These are phyloP conservation scores for Monopis laevigella DNA, from an alignment of 2,888 invertebrate species.

Conservation along the genomic window DNA sequence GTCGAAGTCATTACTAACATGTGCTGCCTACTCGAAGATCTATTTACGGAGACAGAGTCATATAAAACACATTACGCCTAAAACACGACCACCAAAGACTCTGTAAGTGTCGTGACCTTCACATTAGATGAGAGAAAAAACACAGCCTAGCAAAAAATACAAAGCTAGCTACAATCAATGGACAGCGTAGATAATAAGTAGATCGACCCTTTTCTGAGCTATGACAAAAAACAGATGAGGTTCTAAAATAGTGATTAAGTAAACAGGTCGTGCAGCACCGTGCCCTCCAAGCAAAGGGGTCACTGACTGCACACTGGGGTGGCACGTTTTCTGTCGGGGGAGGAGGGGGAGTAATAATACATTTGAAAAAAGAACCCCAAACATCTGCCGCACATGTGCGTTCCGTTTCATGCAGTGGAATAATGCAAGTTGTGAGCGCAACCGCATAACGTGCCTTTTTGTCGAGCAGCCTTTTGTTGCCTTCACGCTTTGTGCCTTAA, in stretches of 20 bases:
- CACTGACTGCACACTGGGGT: constrained; percentile 55
- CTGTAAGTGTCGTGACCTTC: constrained; percentile 1
- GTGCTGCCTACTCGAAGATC: constrained; percentile 46
- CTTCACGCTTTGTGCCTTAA: constrained; percentile 54
- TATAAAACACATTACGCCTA: constrained; percentile 3
- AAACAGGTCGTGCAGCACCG: constrained; percentile 48
- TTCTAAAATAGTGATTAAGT: constrained; percentile 14
- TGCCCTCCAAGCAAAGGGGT: constrained; percentile 44
- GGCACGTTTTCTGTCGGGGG: constrained; percentile 23
- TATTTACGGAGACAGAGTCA: constrained; percentile 35
- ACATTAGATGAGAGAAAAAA: constrained; percentile 1
- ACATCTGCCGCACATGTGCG: constrained; percentile 64
- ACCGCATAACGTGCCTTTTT: constrained; percentile 50
- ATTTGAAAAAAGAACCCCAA: constrained; percentile 58
- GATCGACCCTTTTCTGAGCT: constrained; percentile 4
- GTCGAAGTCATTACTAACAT: too few relatives aligned
- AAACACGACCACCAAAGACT: not conserved
- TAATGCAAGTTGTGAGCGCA: constrained; percentile 56
- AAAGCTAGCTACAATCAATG: constrained; percentile 5
- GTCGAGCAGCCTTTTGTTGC: constrained; percentile 53
- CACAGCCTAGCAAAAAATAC: not conserved
- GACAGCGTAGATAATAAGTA: constrained; percentile 7
- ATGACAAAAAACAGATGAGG: constrained; percentile 10
- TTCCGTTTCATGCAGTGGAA: constrained; percentile 46
- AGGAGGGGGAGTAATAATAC: constrained; percentile 47